Evolutionary conservation across 1,140 invertebrate genomes (phyloP).

Genomic region (Aphelenchoides fujianensis): DNA sequence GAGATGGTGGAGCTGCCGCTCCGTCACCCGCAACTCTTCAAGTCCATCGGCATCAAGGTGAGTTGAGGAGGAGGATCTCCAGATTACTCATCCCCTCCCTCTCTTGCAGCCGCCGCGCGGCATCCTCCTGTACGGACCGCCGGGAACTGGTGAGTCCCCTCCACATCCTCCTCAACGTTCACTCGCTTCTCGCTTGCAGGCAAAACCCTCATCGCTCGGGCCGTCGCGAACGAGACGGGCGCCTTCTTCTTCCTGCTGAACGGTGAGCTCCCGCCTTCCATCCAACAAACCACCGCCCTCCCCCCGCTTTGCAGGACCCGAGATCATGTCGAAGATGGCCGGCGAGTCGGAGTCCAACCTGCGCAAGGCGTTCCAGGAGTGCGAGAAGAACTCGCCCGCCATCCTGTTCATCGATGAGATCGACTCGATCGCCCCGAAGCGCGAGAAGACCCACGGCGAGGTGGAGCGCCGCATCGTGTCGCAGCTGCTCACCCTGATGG

Average conservation of each 20-base stretch:
- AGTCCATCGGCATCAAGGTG: constrained; percentile 72
- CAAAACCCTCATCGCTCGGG: constrained; percentile 95
- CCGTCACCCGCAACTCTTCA: constrained; percentile 94
- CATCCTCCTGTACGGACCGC: constrained; percentile 93
- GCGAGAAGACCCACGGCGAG: constrained; percentile 99
- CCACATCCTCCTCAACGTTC: no score
- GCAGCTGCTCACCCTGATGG: constrained; percentile 95
- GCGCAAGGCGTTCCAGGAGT: constrained; percentile 96
- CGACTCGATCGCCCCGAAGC: constrained; percentile 99
- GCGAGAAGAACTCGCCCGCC: constrained; percentile 97
- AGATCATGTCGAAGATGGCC: constrained; percentile 99
- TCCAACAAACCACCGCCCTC: no score
- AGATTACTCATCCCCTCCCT: constrained; percentile 1
- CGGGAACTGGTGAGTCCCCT: constrained; percentile 76
- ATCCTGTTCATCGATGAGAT: constrained; percentile 99
- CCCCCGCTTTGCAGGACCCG: constrained; percentile 72
- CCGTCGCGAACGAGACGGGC: constrained; percentile 98
- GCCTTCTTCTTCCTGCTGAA: constrained; percentile 99
- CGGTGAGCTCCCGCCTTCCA: constrained; percentile 68
- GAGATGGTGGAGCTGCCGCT: constrained; percentile 99
- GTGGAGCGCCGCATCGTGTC: constrained; percentile 98
- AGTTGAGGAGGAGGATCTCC: constrained; percentile 61
- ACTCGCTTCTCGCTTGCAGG: constrained; percentile 55
- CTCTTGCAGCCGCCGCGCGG: constrained; percentile 84
- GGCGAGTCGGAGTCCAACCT: constrained; percentile 97